Conservation (phyloP, 2,888 invertebrate genomes). For the Chironomus riparius region DNA sequence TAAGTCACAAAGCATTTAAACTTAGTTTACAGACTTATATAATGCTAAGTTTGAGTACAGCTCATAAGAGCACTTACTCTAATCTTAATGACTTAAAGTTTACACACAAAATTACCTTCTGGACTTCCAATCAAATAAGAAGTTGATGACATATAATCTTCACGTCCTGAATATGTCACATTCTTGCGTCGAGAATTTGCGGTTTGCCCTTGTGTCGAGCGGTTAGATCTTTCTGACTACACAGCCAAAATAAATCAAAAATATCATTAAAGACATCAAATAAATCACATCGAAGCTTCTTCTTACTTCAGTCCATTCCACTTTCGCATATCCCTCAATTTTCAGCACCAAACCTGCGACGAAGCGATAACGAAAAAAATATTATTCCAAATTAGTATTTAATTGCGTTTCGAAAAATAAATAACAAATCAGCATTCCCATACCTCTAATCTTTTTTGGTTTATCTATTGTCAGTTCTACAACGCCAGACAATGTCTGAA, state of each 20-base stretch:
- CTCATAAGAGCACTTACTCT: no score
- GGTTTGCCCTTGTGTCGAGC: no score
- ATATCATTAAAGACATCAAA: slow-evolving; percentile 30
- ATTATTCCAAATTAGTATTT: background rate
- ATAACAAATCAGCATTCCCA: background rate
- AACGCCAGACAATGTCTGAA: slow-evolving; percentile 40
- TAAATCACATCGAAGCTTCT: background rate
- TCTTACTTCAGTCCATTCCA: slow-evolving; percentile 44
- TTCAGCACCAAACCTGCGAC: slow-evolving; percentile 37
- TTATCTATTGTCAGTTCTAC: slow-evolving; percentile 9
- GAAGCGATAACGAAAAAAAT: no score
- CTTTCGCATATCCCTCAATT: slow-evolving; percentile 46
- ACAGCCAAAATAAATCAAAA: slow-evolving; percentile 4
- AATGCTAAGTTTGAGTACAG: no score
- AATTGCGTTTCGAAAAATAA: background rate
- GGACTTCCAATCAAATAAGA: slow-evolving; percentile 44
- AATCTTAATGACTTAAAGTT: no score
- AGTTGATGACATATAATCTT: slow-evolving; percentile 45
- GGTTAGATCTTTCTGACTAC: no score
- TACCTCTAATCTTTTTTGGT: slow-evolving; percentile 5
- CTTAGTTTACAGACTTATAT: no score
- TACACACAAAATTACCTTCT: slow-evolving; percentile 37
- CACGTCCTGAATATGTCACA: slow-evolving; percentile 43
- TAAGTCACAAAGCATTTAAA: no score
- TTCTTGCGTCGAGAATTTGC: no score